A percentile compares a stretch with the other conserved stretches of the same genome.
Conservation (phyloP, 2,113 vertebrate species). For the Brachionichthys hirsutus region DNA sequence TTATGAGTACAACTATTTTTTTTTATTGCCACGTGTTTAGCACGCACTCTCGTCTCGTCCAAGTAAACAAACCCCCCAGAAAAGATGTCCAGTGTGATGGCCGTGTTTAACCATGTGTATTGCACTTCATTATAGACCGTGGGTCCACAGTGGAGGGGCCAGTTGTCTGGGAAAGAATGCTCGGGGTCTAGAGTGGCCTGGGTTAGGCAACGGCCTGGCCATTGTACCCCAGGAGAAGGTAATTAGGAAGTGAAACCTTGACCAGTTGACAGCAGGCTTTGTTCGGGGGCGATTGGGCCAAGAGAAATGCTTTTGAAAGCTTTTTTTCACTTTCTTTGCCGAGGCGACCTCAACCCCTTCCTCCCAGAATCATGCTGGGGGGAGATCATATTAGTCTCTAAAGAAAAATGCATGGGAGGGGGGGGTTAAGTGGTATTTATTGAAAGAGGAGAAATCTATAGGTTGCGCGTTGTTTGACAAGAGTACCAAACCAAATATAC, state of each 20-base stretch:
- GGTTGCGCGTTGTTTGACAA: constrained; percentile 52
- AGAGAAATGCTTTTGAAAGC: constrained; percentile 93
- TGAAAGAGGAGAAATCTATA: constrained; percentile 76
- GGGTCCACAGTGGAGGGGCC: constrained; percentile 52
- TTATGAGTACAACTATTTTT: constrained; percentile 13
- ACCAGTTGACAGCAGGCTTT: constrained; percentile 88
- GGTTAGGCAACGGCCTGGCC: constrained; percentile 79
- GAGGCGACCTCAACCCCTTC: constrained; percentile 85
- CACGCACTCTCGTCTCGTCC: constrained; percentile 28
- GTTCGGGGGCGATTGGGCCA: constrained; percentile 84
- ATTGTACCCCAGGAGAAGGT: constrained; percentile 87
- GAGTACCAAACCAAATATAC: constrained; percentile 64
- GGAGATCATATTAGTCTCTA: constrained; percentile 82
- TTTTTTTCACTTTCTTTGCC: constrained; percentile 94
- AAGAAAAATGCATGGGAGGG: constrained; percentile 55
- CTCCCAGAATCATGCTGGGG: constrained; percentile 82
- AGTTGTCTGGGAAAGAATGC: constrained; percentile 74
- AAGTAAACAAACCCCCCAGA: constrained; percentile 46
- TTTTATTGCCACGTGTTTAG: constrained; percentile 41
- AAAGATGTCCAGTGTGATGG: constrained; percentile 32
- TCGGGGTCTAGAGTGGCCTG: constrained; percentile 62
- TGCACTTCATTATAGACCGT: constrained; percentile 57
- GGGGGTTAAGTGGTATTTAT: constrained; percentile 74
- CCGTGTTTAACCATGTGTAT: constrained; percentile 57
- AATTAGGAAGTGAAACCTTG: constrained; percentile 96